Conservation (phyloP, 1,140 invertebrate genomes). For the Drosophila biarmipes region DNA sequence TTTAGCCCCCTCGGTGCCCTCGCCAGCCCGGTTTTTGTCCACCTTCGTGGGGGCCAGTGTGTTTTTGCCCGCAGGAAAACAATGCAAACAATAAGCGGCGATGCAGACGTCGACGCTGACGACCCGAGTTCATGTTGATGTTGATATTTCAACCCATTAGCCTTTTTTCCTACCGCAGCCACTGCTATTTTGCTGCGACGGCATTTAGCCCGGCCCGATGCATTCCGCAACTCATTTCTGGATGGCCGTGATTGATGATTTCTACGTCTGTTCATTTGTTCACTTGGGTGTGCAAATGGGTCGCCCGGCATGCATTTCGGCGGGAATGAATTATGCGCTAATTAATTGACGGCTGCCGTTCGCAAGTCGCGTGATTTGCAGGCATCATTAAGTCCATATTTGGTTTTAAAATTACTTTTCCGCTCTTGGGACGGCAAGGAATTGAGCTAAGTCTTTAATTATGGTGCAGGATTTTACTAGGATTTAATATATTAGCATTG, state of each 20-base stretch:
- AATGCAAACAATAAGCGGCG: constrained; percentile 63
- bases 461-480: too few species aligned
- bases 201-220: constrained; percentile 42
- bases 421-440: constrained; percentile 12
- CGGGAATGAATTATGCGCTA: constrained; percentile 60
- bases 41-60: constrained; percentile 10
- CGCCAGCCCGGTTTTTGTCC: constrained; percentile 41
- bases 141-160: constrained; percentile 78
- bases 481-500: too few species aligned
- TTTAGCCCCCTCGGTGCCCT: constrained; percentile 37
- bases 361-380: constrained; percentile 39
- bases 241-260: constrained; percentile 71
- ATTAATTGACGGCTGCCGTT: constrained; percentile 66
- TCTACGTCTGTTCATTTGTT: constrained; percentile 18
- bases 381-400: constrained; percentile 53
- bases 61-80: constrained; percentile 49
- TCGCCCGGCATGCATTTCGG: constrained; percentile 44
- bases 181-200: constrained; percentile 37
- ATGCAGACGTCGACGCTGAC: constrained; percentile 48
- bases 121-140: constrained; percentile 60
- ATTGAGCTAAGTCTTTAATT: constrained; percentile 18
- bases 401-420: constrained; percentile 26
- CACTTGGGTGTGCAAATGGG: constrained; percentile 43
- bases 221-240: constrained; percentile 50
- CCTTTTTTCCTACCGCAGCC: constrained; percentile 52